Base-by-base conservation (phyloP, 2,888 invertebrate genomes). In the Drosophila anomelani region DNA sequence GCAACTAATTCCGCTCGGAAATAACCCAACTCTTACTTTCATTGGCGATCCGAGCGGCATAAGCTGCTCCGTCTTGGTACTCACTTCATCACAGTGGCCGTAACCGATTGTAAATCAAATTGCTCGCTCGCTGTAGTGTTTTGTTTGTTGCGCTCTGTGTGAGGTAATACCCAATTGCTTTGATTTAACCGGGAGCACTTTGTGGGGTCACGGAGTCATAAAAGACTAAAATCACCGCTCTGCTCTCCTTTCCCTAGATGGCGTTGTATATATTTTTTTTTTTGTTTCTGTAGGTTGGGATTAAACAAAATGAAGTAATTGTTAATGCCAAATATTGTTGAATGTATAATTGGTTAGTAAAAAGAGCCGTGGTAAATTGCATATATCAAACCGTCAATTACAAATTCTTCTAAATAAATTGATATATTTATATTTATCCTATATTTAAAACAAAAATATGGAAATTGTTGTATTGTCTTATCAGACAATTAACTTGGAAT, bases 101-200 rank as follows among this genome's bases (percentile, higher is more conserved):
- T 71, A 57, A 71, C 56, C 60, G 49, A 76, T 76, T 71, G 77
- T 61, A 64, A 71, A 76, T 57, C 71, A 71, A 76, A 64, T 63
- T 69, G 58, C 58, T 55, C 36, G 53, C 60, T 62, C 54, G 62
- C 49, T 58, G 20, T 44, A 55, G 61, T 38, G 51, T 54, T 49
- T 51, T 53, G 34, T 43, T 38, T 44, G 38, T 44, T 23, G 58
- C 47, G 47, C 66, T 75, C 58, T 49, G 75, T 74, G 43, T 59
- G 75, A 55, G 75, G 73, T 49, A 66, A 66, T 66, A 47, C 15
- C 34, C 53, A 75, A 75, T 67, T 58, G 43, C 68, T 67, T 60
- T 75, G 55, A 56, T 56, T 75, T 53, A 56, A 60, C 53, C 69
- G 56, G 60, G 51, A 74, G 56, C 75, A 75, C 51, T 75, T 57